Percentiles rank a stretch among this genome's conserved stretches.
phyloP scores from a whole-genome alignment of 2,888 invertebrate species.

The Pseudococcus jackbeardsleyi region DNA sequence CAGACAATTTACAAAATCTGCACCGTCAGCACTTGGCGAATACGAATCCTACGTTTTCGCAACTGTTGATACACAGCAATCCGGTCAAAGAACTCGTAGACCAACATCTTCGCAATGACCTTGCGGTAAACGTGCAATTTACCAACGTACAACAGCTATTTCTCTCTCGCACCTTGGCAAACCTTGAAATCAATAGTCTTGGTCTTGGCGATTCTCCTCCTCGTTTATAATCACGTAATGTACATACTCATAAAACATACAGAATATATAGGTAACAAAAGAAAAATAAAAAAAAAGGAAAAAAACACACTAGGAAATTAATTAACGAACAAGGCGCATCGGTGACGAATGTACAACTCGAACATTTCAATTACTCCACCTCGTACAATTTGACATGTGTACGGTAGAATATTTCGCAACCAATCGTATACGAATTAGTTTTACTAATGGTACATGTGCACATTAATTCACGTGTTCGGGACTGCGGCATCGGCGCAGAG shows the following conservation, averaged over 20 bases:
- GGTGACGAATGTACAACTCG: conserved; percentile 44
- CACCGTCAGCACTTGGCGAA: no score
- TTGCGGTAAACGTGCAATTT: conserved; percentile 52
- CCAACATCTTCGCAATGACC: conserved; percentile 54
- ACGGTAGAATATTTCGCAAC: neutral
- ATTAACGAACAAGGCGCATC: conserved; percentile 29
- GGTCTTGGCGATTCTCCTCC: neutral
- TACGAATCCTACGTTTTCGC: neutral
- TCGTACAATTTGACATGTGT: conserved; percentile 28
- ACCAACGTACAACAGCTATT: neutral
- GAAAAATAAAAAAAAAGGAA: neutral
- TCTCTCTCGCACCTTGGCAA: neutral
- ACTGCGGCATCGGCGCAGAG: neutral
- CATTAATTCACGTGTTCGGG: conserved; percentile 11
- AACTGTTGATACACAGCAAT: conserved; percentile 12
- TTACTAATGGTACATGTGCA: conserved; percentile 39
- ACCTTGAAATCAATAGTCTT: conserved; percentile 1
- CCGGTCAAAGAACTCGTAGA: conserved; percentile 61
- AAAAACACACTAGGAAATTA: conserved; percentile 10
- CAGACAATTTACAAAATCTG: no score
- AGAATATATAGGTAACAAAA: neutral
- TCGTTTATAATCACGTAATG: neutral
- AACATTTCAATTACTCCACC: conserved; percentile 41
- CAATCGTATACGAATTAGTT: conserved; percentile 12
- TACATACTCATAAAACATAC: neutral